Percentiles rank a stretch among this genome's conserved stretches.
Evolutionary conservation across 2,113 vertebrate genomes (phyloP).

Genomic region (Garra rufa): DNA sequence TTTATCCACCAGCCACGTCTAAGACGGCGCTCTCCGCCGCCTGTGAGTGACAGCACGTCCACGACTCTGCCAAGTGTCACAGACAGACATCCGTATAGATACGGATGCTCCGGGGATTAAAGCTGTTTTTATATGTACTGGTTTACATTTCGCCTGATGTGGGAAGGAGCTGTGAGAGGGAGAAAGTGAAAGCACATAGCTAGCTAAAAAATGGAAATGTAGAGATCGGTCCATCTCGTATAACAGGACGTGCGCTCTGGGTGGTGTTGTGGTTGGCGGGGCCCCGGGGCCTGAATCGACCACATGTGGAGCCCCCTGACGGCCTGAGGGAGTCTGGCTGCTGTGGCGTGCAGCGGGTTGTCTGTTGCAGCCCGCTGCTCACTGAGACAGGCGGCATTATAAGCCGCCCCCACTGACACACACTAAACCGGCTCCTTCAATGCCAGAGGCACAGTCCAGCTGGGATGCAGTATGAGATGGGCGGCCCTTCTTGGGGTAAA

Average conservation of each 20-base stretch:
- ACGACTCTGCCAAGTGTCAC: slow-evolving; percentile 41
- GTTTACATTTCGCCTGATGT: background rate
- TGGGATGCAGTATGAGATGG: slow-evolving; percentile 66
- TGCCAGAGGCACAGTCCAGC: slow-evolving; percentile 66
- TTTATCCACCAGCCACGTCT: slow-evolving; percentile 20
- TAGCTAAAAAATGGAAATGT: background rate
- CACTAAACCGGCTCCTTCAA: slow-evolving; percentile 41
- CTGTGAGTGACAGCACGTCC: background rate
- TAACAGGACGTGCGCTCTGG: slow-evolving; percentile 9
- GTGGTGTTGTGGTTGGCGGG: background rate
- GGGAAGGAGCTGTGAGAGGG: background rate
- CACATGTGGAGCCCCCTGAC: slow-evolving; percentile 22
- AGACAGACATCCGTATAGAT: slow-evolving; percentile 63
- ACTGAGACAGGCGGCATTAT: slow-evolving; percentile 49
- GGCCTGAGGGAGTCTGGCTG: slow-evolving; percentile 31
- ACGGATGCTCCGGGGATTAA: slow-evolving; percentile 63
- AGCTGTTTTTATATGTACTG: slow-evolving; percentile 6
- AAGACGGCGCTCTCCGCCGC: slow-evolving; percentile 72
- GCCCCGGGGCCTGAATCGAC: slow-evolving; percentile 5
- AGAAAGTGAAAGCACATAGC: background rate
- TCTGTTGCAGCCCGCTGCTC: slow-evolving; percentile 47
- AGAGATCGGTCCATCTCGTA: slow-evolving; percentile 7
- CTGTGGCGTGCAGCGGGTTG: slow-evolving; percentile 29
- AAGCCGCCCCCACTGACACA: slow-evolving; percentile 24
- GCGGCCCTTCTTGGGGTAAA: slow-evolving; percentile 63